Evolutionary conservation across 2,888 invertebrate species (phyloP).

Genomic region (Synanthedon vespiformis): DNA sequence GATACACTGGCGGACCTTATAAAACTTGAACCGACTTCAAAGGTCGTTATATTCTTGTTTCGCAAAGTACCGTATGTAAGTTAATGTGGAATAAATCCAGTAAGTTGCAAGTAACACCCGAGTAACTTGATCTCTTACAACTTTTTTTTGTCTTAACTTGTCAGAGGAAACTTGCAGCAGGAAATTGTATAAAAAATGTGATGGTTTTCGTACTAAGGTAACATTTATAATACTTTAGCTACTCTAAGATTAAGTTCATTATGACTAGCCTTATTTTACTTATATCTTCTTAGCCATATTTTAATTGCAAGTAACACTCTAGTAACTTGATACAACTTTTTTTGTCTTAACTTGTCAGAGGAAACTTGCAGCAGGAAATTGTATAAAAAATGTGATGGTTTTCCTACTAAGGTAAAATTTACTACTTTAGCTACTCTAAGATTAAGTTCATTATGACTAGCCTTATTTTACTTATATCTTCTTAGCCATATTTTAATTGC

Average conservation of each 20-base stretch:
- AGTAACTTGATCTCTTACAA: neutral
- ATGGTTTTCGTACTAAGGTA: too few species aligned
- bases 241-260: too few species aligned
- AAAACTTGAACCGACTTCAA: neutral
- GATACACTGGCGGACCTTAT: too few species aligned
- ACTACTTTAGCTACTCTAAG: too few species aligned
- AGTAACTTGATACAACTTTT: neutral
- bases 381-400: neutral
- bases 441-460: too few species aligned
- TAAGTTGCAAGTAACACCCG: neutral
- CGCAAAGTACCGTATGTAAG: neutral
- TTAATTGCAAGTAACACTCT: neutral
- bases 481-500: neutral
- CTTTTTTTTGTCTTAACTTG: neutral
- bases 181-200: neutral
- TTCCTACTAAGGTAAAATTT: too few species aligned
- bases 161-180: neutral
- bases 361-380: neutral
- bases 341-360: neutral
- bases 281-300: too few species aligned
- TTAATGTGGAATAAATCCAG: neutral
- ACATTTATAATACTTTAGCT: too few species aligned
- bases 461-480: too few species aligned
- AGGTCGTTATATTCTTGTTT: neutral
- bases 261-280: too few species aligned